Conservation (phyloP, 2,113 vertebrate species). For the Crypturellus undulatus region DNA sequence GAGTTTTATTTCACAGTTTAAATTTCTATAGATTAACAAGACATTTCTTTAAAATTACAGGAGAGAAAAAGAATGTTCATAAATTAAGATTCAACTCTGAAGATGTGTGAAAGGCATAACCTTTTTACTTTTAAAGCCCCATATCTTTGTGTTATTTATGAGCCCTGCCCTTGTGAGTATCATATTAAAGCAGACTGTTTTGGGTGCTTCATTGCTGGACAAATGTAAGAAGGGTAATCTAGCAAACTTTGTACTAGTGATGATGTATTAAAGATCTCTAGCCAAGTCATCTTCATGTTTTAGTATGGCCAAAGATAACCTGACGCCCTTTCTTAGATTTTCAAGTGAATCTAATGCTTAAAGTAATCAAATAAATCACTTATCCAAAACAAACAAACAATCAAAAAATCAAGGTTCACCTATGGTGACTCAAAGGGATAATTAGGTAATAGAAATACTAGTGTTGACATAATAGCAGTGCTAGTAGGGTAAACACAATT, state of each 20-base stretch:
- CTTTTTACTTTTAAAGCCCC: neutral
- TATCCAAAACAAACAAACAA: neutral
- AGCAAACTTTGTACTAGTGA: neutral
- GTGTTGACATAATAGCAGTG: neutral
- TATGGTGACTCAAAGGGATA: neutral
- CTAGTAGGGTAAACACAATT: conserved; percentile 19
- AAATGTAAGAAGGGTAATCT: neutral
- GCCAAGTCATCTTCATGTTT: neutral
- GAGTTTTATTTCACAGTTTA: neutral
- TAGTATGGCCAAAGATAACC: neutral
- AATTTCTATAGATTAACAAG: neutral
- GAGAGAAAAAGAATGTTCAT: neutral
- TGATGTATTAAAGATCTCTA: neutral
- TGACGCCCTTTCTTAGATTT: neutral
- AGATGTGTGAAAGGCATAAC: neutral
- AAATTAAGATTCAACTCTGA: neutral
- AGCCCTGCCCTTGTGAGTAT: neutral
- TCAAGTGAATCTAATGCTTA: neutral
- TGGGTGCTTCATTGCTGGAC: neutral
- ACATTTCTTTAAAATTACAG: neutral
- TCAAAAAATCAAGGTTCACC: neutral
- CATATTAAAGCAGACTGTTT: neutral
- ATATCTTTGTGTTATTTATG: neutral
- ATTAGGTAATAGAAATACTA: neutral
- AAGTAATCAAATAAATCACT: neutral